Conservation (phyloP, 2,888 invertebrate species). For the Cybosia mesomella region DNA sequence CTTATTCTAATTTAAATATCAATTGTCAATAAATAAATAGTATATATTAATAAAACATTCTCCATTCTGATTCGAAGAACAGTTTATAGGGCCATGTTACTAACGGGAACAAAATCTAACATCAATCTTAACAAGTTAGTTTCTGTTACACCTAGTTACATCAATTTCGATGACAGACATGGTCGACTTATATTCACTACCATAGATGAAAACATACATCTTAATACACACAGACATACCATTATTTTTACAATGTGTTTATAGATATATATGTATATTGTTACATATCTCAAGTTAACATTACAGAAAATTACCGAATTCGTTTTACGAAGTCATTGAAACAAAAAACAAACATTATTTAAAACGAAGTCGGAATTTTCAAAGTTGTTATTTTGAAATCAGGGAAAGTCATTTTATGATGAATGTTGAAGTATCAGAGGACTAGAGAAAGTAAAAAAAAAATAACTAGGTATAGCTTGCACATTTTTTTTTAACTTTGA, state of each 20-base stretch:
- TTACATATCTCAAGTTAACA: conserved; percentile 7
- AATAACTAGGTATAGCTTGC: not conserved
- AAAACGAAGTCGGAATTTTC: conserved; percentile 12
- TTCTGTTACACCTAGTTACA: conserved; percentile 37
- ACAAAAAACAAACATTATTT: conserved; percentile 17
- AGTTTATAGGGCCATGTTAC: conserved; percentile 35
- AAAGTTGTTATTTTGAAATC: not conserved
- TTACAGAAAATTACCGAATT: conserved; percentile 15
- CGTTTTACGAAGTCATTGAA: conserved; percentile 17
- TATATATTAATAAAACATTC: conserved; percentile 79
- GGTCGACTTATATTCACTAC: conserved; percentile 17
- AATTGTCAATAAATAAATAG: conserved; percentile 84
- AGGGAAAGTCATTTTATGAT: not conserved
- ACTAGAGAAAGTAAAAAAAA: conserved; percentile 10
- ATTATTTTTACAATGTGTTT: not conserved
- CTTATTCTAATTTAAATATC: conserved; percentile 72
- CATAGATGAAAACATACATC: conserved; percentile 16
- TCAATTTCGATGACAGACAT: conserved; percentile 22
- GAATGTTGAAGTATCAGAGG: conserved; percentile 12
- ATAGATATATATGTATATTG: not conserved
- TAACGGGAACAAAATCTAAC: conserved; percentile 36
- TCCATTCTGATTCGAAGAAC: conserved; percentile 56
- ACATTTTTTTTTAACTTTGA: not conserved
- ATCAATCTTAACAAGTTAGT: conserved; percentile 30
- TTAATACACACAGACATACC: conserved; percentile 6